Evolutionary conservation across 35 echinoderm and acorn worm genomes (phyloP).

Genomic region (Strongylocentrotus purpuratus): DNA sequence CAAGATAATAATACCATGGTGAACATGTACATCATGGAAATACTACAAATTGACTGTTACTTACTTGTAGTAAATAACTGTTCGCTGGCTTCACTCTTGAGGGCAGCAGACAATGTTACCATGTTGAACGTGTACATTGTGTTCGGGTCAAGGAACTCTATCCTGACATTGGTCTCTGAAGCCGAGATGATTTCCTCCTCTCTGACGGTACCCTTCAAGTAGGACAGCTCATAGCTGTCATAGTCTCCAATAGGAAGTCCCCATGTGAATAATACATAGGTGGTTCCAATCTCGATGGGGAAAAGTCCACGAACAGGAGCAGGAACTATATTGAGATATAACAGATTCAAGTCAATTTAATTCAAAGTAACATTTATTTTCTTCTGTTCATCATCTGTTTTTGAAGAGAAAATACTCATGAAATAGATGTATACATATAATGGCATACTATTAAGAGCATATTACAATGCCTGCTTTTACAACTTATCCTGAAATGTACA

Average conservation of each 20-base stretch:
- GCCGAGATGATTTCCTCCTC: not conserved
- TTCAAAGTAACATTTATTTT: too few species aligned
- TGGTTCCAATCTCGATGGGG: not conserved
- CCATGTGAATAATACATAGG: conserved; percentile 26
- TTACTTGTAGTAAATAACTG: too few species aligned
- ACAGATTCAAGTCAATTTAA: not conserved
- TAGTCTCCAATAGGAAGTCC: conserved; percentile 32
- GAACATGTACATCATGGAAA: too few species aligned
- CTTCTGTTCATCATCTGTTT: too few species aligned
- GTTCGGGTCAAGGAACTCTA: not conserved
- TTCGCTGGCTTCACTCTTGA: not conserved
- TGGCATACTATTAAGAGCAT: too few species aligned
- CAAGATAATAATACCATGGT: too few species aligned
- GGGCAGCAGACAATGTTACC: not conserved
- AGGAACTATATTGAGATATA: not conserved
- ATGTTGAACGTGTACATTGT: conserved; percentile 25
- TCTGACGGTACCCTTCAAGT: not conserved
- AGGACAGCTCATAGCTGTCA: conserved; percentile 46
- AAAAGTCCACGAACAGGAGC: not conserved
- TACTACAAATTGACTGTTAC: too few species aligned
- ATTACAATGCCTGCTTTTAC: too few species aligned
- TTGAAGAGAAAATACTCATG: too few species aligned
- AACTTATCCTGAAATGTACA: too few species aligned
- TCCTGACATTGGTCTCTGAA: not conserved
- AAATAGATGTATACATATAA: too few species aligned